phyloP scores from a whole-genome alignment of 2,888 invertebrate species.

The Folsomia manolachei region DNA sequence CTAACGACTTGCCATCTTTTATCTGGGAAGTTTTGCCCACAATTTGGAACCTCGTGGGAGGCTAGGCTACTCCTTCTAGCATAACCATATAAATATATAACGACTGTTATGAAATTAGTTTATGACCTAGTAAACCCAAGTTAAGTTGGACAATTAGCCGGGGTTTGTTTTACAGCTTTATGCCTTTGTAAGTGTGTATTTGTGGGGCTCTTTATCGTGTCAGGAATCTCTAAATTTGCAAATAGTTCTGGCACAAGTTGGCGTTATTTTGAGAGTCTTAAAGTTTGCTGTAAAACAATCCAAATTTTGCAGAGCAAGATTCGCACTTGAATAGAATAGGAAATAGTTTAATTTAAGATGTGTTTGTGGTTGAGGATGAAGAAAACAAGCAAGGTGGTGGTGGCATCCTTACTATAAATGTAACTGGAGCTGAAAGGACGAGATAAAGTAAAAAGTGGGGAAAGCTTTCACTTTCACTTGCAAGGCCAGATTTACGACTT shows the following conservation, averaged over 20 bases:
- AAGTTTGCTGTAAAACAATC: not conserved
- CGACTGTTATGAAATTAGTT: slow-evolving; percentile 38
- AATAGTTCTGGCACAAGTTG: too few species aligned
- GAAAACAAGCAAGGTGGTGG: not conserved
- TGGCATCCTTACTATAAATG: not conserved
- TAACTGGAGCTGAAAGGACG: slow-evolving; percentile 19
- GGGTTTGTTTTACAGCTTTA: slow-evolving; percentile 43
- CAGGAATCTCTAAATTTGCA: not conserved
- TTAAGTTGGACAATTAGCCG: slow-evolving; percentile 41
- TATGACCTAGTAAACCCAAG: slow-evolving; percentile 36
- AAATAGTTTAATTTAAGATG: not conserved
- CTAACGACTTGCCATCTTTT: not conserved
- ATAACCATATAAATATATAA: too few species aligned
- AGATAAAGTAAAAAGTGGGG: slow-evolving; percentile 7
- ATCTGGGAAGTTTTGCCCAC: not conserved
- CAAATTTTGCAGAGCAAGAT: not conserved
- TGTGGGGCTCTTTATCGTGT: slow-evolving; percentile 18
- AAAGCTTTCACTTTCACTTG: slow-evolving; percentile 21
- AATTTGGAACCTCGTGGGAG: slow-evolving; percentile 16
- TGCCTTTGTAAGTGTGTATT: too few species aligned
- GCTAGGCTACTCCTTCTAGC: not conserved
- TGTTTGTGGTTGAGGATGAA: not conserved
- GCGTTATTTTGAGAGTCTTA: not conserved
- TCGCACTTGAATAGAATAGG: not conserved
- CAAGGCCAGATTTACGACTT: slow-evolving; percentile 19